A percentile compares a stretch with the other conserved stretches of the same genome.
These are phyloP conservation scores for Autographa gamma DNA, from an alignment of 2,888 invertebrate genomes.

Conservation along the genomic window DNA sequence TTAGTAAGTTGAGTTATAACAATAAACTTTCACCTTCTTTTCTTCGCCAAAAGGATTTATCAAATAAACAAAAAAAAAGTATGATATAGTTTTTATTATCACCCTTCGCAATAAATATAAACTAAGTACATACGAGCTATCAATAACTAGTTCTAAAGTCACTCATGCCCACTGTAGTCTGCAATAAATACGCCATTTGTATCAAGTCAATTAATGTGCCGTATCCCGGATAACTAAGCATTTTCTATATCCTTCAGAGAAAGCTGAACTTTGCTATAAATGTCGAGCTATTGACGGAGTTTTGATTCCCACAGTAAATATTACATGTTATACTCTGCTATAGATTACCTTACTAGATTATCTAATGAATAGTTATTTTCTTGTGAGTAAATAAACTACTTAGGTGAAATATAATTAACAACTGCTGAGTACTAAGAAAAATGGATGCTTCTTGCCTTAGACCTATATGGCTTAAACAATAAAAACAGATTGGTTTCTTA, in stretches of 20 bases:
- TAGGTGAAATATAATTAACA: neutral
- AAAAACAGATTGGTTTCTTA: too few relatives aligned
- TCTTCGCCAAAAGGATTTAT: too few relatives aligned
- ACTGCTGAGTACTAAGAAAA: neutral
- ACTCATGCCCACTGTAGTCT: neutral
- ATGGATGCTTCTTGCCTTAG: too few relatives aligned
- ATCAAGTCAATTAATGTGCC: conserved; percentile 22
- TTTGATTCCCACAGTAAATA: neutral
- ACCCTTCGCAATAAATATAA: neutral
- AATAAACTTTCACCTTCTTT: too few relatives aligned
- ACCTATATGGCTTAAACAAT: too few relatives aligned
- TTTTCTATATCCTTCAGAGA: conserved; percentile 40
- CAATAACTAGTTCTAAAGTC: neutral
- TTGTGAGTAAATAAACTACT: neutral
- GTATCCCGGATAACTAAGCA: conserved; percentile 44
- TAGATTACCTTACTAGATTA: neutral
- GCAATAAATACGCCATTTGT: conserved; percentile 11
- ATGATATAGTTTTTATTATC: too few relatives aligned
- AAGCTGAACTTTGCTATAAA: conserved; percentile 42
- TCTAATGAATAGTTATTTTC: neutral
- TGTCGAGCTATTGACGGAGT: conserved; percentile 2
- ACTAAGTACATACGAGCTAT: too few relatives aligned
- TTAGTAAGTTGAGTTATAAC: too few relatives aligned
- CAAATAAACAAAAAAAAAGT: too few relatives aligned
- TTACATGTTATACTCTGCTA: neutral